Base-by-base conservation (phyloP, 2,797 vertebrate species). In the Chaetodon trifasciatus region DNA sequence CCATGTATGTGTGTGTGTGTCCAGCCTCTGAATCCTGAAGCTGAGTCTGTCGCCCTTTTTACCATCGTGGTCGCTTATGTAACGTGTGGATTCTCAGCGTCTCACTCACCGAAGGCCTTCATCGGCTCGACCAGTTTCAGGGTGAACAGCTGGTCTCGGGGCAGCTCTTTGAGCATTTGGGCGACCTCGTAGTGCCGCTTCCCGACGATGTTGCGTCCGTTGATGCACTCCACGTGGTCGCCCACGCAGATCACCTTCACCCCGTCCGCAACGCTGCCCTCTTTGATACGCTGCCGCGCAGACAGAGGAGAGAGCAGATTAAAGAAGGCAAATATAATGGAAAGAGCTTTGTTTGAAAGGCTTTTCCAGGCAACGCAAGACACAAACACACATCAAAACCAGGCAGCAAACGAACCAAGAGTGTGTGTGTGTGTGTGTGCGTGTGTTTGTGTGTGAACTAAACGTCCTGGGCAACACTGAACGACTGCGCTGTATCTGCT, bases 81-180 rank as follows among this genome's bases (percentile, higher is more conserved):
- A 39, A 77, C 9, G 5, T 10, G 13, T 19, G 12, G 32, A 62
- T 23, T 0, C 0, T 58, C n/a, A 1, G 53, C 21, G 44, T 61
- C 12, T 66, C 15, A 96, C 97, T 97, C 94, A 99, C 98, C 98
- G 21, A 99, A 99, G 32, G 97, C 96, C 92, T 98, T 99, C 96
- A 97, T 96, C 6, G 98, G 97, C 87, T 99, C 98, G 32, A 98
- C 88, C 87, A 99, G 88, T 82, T 96, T 96, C 83, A 99, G 84
- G 37, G 96, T 98, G 90, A 99, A 98, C 55, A 88, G 4, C 81
- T 94, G 90, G 64, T 96, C 95, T 79, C 88, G 96, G 76, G 97
- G 95, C 63, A 99, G 92, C 28, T 98, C 97, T 84, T 97, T 99
- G 9, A 99, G 93, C 97, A 97, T 98, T 88, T 96, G 97, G 49